Evolutionary conservation across 1,140 invertebrate genomes (phyloP), one percentile per base, ranked within the genome.

Genomic region (Aradophagus sp.): DNA sequence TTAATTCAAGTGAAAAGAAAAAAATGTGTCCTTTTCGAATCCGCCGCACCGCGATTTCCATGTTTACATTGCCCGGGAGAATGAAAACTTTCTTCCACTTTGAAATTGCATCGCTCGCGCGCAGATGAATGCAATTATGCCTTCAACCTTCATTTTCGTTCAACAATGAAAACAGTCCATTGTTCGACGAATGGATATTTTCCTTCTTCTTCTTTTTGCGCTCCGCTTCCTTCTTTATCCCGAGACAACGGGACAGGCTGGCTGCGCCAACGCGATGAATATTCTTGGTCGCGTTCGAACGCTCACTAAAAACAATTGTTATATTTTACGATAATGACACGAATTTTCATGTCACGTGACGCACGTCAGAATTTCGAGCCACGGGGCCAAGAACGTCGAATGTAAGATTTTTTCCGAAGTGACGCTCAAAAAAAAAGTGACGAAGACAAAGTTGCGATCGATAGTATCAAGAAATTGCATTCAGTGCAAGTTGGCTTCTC

Each of bases 81-180:
- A 50, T 36, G 19, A 16, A 36, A 36, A 66, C 62, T 66, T 66
- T 66, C 62, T 66, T 66, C 27, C 44, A 35, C 36, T 6, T 15
- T 48, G 34, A 41, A 65, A 65, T 39, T 42, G 50, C 41, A 26
- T 0, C 13, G 16, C 15, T 26, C 48, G 16, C 15, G 26, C 48
- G 20, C 14, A 17, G 31, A 52, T 16, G 29, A 53, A 53, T 32
- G 42, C 61, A 48, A 50, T 65, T 56, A 48, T 56, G 50, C 27
- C 29, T 47, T 48, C 42, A 48, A 65, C 50, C 41, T 55, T 53
- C 61, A 44, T 39, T 56, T 65, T 65, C 50, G 26, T 47, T 65
- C 7, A 55, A 61, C 48, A 55, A 65, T 55, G 34, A 65, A 53
- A 55, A 38, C 20, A 1, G 6, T 26, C 38, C 16, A 44, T 56